These are phyloP conservation scores for Nesoenas mayeri DNA, from an alignment of 2,113 vertebrate genomes.

Conservation along the genomic window DNA sequence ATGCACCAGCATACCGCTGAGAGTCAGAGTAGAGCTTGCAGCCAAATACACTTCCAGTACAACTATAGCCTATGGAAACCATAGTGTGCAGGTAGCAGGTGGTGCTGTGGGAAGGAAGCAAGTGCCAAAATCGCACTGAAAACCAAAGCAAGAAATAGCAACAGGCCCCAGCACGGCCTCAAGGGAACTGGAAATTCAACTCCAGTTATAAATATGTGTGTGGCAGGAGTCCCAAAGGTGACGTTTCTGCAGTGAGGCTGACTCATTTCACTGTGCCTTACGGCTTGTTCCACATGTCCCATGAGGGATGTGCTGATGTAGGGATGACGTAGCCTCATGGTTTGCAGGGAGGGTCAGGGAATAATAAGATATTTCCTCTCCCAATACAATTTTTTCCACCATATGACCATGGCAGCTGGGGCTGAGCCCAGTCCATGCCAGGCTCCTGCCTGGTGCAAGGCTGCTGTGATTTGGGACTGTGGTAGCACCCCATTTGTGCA, in stretches of 20 bases:
- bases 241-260: neutral
- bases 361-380: neutral
- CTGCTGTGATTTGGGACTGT: neutral
- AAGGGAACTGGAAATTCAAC: neutral
- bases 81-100: neutral
- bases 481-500: accelerated
- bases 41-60: neutral
- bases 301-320: neutral
- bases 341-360: neutral
- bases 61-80: neutral
- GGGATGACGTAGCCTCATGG: neutral
- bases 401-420: neutral
- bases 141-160: constrained; percentile 22
- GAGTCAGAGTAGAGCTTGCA: neutral
- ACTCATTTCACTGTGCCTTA: neutral
- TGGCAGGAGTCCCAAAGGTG: constrained; percentile 34
- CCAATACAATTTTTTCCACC: neutral
- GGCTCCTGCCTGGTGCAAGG: neutral
- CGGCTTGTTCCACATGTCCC: neutral
- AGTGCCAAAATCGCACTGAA: neutral
- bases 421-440: accelerated
- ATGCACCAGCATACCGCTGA: neutral
- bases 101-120: neutral
- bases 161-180: accelerated
- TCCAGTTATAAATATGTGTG: neutral